A percentile compares a stretch with the other conserved stretches of the same genome.
Evolutionary conservation across 2,797 vertebrate genomes (phyloP).

Genomic region (Etheostoma perlongum): DNA sequence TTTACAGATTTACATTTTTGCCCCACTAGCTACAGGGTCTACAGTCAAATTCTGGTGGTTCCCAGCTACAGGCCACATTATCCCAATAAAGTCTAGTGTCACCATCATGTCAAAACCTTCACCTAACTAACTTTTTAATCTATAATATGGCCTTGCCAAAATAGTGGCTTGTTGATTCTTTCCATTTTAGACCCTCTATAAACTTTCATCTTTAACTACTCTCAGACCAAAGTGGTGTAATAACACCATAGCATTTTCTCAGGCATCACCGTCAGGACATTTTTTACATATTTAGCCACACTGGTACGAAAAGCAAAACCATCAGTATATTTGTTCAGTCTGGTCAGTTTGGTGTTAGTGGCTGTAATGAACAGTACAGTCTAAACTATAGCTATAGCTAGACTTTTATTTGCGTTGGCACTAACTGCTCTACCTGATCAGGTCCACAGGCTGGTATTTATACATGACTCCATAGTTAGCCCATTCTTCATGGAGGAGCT

Average conservation of each 20-base stretch:
- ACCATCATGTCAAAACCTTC: not conserved
- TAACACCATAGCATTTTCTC: not conserved
- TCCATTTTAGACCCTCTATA: not conserved
- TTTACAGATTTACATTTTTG: not conserved
- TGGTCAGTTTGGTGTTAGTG: not conserved
- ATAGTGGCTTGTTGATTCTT: not conserved
- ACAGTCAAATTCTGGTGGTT: not conserved
- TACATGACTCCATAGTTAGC: constrained; percentile 96
- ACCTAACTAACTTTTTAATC: not conserved
- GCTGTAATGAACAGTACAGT: not conserved
- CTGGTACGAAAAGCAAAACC: not conserved
- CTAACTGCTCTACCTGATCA: constrained; percentile 91
- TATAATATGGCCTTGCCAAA: not conserved
- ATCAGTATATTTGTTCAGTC: not conserved
- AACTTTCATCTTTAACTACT: not conserved
- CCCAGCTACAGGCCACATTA: not conserved
- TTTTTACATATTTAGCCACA: not conserved
- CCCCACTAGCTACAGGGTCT: not conserved
- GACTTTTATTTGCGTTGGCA: not conserved
- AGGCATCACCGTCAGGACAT: not conserved
- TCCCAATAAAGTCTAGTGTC: not conserved
- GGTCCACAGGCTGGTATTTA: constrained; percentile 97
- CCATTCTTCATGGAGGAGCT: constrained; percentile 97
- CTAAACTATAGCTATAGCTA: not conserved
- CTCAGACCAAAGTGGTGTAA: not conserved